Conservation (phyloP, 2,113 vertebrate species). For the Centropristis striata region DNA sequence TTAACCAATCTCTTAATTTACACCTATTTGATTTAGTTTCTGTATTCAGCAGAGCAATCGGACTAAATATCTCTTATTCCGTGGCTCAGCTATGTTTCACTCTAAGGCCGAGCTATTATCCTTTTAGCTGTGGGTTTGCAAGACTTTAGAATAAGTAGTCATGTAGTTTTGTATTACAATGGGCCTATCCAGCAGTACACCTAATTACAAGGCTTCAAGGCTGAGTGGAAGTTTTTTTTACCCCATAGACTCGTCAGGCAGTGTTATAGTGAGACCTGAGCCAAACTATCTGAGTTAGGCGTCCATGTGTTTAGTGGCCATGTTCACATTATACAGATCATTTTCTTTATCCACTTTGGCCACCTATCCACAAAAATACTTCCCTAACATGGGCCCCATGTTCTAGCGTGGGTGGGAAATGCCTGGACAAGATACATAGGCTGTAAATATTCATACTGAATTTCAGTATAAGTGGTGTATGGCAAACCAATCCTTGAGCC, state of each 20-base stretch:
- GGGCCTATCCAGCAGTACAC: conserved; percentile 66
- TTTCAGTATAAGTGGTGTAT: not conserved
- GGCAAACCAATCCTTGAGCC: not conserved
- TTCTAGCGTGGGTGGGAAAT: not conserved
- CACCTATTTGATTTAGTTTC: conserved; percentile 78
- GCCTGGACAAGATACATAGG: not conserved
- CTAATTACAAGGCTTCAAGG: conserved; percentile 76
- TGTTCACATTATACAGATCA: conserved; percentile 18
- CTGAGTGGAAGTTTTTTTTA: conserved; percentile 60
- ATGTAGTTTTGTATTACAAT: conserved; percentile 82
- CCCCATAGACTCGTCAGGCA: conserved; percentile 32
- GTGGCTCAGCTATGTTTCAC: conserved; percentile 77
- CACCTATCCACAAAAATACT: not conserved
- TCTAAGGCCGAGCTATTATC: conserved; percentile 83
- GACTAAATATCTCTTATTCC: conserved; percentile 82
- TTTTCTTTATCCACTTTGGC: conserved; percentile 16
- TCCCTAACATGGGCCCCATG: not conserved
- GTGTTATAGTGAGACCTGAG: conserved; percentile 6
- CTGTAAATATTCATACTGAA: not conserved
- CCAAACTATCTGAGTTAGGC: conserved; percentile 33
- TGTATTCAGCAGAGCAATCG: conserved; percentile 77
- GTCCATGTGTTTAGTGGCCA: conserved; percentile 31
- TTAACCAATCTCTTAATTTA: conserved; percentile 82
- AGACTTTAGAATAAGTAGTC: conserved; percentile 80
- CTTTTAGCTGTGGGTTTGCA: conserved; percentile 80